These are phyloP conservation scores for Athene noctua DNA, from an alignment of 2,113 vertebrate species.

Conservation along the genomic window DNA sequence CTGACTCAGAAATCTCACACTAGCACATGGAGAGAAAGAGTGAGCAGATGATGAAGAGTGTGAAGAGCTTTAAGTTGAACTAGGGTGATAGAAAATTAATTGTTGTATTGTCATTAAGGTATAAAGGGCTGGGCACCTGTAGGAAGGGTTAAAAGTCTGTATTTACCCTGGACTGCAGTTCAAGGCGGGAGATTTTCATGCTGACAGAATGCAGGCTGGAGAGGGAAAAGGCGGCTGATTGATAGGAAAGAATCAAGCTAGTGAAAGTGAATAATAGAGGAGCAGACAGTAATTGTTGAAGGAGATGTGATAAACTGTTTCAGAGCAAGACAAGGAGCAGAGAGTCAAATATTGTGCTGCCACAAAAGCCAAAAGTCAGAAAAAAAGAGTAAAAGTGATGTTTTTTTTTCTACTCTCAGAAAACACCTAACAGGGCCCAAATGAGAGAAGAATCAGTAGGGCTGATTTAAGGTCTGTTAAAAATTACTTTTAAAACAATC, in stretches of 20 bases:
- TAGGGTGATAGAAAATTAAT: not conserved
- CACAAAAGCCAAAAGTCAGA: constrained; percentile 35
- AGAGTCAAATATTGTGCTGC: constrained; percentile 47
- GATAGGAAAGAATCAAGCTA: constrained; percentile 43
- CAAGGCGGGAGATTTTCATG: not conserved
- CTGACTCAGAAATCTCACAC: not conserved
- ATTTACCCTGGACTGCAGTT: not conserved
- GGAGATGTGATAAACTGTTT: constrained; percentile 61
- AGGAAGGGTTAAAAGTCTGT: constrained; percentile 6
- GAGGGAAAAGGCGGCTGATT: constrained; percentile 15
- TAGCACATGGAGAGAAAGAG: not conserved
- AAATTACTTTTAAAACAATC: not conserved
- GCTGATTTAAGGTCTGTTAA: not conserved
- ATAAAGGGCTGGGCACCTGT: not conserved
- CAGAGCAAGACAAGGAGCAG: constrained; percentile 28
- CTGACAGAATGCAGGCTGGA: constrained; percentile 14
- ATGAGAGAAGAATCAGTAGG: not conserved
- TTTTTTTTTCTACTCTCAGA: not conserved
- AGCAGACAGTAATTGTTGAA: constrained; percentile 55
- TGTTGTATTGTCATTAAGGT: not conserved
- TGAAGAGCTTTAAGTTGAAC: not conserved
- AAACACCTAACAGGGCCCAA: not conserved
- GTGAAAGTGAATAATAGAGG: constrained; percentile 64
- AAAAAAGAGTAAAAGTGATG: not conserved
- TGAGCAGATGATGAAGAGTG: not conserved